These are phyloP conservation scores for Ctenosaura bakeri DNA, from an alignment of 2,797 vertebrate genomes.

Conservation along the genomic window DNA sequence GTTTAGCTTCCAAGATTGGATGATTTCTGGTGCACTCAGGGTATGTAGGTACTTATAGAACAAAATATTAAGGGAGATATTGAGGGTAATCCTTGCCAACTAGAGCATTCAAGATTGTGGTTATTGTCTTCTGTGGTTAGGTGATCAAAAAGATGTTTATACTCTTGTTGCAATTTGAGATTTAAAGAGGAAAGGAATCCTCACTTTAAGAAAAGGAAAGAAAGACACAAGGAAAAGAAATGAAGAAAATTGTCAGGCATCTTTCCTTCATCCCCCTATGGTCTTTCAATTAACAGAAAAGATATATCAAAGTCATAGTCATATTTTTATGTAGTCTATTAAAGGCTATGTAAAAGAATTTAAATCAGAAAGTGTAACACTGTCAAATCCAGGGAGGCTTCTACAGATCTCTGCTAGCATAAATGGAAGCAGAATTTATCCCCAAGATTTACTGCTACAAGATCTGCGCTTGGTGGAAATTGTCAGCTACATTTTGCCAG, in stretches of 20 bases:
- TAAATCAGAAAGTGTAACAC: conserved; percentile 20
- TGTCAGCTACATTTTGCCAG: conserved; percentile 29
- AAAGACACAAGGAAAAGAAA: neutral
- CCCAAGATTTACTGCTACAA: conserved; percentile 28
- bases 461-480: conserved; percentile 35
- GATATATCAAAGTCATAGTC: conserved; percentile 20
- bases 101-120: neutral
- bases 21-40: too few species aligned
- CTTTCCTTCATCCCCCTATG: conserved; percentile 10
- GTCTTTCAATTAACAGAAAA: conserved; percentile 24
- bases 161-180: neutral
- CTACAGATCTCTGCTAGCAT: neutral
- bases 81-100: neutral
- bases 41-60: too few species aligned
- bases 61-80: neutral
- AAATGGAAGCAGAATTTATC: conserved; percentile 20
- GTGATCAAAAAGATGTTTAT: neutral
- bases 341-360: conserved; percentile 16
- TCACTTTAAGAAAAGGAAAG: conserved; percentile 40
- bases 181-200: neutral
- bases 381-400: neutral
- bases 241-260: neutral
- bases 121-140: neutral
- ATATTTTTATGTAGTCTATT: conserved; percentile 34
- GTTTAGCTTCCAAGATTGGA: too few species aligned